phyloP scores from a whole-genome alignment of 2,113 vertebrate species.

The Quiscalus mexicanus region DNA sequence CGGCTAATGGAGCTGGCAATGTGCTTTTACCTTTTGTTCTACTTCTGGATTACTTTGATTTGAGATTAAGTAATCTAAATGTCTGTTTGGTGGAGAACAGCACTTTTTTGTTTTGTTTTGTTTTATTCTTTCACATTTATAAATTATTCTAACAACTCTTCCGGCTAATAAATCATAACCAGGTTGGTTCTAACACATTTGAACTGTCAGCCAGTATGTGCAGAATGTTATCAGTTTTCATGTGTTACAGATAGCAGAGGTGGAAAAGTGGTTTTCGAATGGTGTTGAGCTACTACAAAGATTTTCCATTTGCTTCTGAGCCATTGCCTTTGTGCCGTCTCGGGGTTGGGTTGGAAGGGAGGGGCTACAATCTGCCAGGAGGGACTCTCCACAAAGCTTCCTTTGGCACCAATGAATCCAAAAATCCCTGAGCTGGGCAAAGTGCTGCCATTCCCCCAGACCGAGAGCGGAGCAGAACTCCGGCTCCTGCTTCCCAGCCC shows the following conservation, averaged over 20 bases:
- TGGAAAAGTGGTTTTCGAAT: conserved; percentile 26
- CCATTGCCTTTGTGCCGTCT: neutral
- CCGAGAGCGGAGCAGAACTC: accelerated
- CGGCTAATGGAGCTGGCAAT: neutral
- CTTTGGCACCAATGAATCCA: neutral
- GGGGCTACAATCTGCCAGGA: neutral
- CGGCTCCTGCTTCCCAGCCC: neutral
- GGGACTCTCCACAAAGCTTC: neutral
- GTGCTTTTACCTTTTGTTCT: neutral
- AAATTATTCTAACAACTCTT: conserved; percentile 17
- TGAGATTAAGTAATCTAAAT: conserved; percentile 30
- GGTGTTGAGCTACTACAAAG: conserved; percentile 1
- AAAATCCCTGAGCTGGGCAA: neutral
- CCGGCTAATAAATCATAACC: conserved; percentile 38
- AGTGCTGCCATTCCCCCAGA: neutral
- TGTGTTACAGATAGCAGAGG: neutral
- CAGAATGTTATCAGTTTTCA: conserved; percentile 47
- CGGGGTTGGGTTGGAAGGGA: neutral
- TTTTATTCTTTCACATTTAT: neutral
- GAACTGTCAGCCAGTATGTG: neutral
- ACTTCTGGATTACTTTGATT: neutral
- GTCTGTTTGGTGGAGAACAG: neutral
- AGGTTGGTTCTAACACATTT: neutral
- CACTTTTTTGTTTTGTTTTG: neutral
- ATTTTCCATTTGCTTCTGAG: conserved; percentile 29